These are phyloP conservation scores for Archaeoteleia sp. DNA, from an alignment of 2,888 invertebrate genomes.

Conservation along the genomic window DNA sequence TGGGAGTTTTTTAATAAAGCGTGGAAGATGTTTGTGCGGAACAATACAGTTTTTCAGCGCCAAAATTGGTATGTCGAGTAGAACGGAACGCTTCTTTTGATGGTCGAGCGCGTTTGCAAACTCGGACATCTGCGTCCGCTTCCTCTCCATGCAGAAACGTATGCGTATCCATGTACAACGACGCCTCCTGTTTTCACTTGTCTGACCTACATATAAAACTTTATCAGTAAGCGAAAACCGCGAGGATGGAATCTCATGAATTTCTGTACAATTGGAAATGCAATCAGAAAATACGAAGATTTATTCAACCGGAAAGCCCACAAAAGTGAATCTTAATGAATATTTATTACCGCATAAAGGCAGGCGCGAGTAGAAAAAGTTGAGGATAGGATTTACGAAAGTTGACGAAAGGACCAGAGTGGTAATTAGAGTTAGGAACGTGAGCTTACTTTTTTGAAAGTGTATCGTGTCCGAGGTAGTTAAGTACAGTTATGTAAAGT, in stretches of 20 bases:
- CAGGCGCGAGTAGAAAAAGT: background rate
- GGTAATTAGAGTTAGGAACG: background rate
- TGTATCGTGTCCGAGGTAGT: conserved; percentile 9
- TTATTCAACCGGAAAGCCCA: conserved; percentile 16
- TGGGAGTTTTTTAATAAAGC: background rate
- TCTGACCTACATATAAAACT: conserved; percentile 69
- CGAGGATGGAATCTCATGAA: conserved; percentile 40
- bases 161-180: conserved; percentile 60
- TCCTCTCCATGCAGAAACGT: conserved; percentile 56
- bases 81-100: conserved; percentile 49
- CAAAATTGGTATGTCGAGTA: conserved; percentile 53
- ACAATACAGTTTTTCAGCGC: conserved; percentile 26
- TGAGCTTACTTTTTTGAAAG: conserved; percentile 19
- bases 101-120: conserved; percentile 60
- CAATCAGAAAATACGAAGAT: conserved; percentile 33
- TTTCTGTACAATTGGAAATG: conserved; percentile 34
- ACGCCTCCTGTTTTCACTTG: conserved; percentile 72
- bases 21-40: conserved; percentile 4
- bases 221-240: conserved; percentile 50
- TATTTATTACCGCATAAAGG: background rate
- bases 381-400: no score
- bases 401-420: background rate
- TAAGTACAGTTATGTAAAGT: conserved; percentile 25
- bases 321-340: conserved; percentile 44
- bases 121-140: conserved; percentile 58